A percentile compares a stretch with the other conserved stretches of the same genome.
Conservation (phyloP, 92 coral and sea anemone species). For the Epizoanthus ramosus region DNA sequence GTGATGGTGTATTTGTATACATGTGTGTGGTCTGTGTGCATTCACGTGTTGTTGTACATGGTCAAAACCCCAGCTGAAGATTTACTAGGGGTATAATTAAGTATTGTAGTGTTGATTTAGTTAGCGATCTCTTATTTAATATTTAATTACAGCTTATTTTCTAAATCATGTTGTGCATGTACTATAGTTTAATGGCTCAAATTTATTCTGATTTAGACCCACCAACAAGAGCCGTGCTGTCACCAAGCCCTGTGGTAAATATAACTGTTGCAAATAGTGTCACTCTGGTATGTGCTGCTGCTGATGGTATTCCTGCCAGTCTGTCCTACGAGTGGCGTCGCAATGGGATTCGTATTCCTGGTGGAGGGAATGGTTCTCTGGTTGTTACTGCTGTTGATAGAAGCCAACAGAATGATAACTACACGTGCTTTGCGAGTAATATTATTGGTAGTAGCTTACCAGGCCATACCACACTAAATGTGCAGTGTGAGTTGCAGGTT, state of each 20-base stretch:
- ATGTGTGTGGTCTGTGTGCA: too few relatives aligned
- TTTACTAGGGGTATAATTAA: too few relatives aligned
- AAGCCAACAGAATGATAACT: not conserved
- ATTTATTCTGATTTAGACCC: not conserved
- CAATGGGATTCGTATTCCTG: not conserved
- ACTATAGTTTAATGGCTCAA: not conserved
- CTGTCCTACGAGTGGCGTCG: not conserved
- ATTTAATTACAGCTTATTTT: too few relatives aligned
- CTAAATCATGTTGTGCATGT: too few relatives aligned
- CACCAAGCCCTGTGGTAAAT: not conserved
- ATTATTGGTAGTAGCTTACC: not conserved
- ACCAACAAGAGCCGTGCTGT: not conserved
- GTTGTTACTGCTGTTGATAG: not conserved
- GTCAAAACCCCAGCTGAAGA: too few relatives aligned
- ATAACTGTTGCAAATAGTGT: not conserved
- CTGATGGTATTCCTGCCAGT: not conserved
- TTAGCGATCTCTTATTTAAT: too few relatives aligned
- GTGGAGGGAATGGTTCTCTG: not conserved
- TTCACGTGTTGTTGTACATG: too few relatives aligned
- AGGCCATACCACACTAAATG: not conserved
- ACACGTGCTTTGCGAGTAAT: not conserved
- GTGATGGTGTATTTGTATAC: too few relatives aligned
- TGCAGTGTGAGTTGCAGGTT: not conserved
- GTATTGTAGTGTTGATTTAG: too few relatives aligned
- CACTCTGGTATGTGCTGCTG: not conserved